These are phyloP conservation scores for Drosophila eohydei DNA, from an alignment of 2,888 invertebrate genomes.

Conservation along the genomic window DNA sequence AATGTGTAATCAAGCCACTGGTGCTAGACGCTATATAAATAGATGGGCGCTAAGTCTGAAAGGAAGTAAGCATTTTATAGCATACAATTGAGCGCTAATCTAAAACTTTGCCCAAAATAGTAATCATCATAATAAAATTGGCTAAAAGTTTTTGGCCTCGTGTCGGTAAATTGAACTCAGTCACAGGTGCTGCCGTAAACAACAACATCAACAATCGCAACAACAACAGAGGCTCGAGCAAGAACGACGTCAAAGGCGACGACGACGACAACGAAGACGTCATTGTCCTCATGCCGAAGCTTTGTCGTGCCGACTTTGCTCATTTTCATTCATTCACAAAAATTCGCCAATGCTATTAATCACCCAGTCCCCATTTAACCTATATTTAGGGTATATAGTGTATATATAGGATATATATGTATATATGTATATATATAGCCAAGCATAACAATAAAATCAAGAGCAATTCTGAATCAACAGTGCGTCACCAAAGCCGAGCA, in stretches of 20 bases:
- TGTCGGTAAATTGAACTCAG: slow-evolving; percentile 38
- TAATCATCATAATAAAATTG: slow-evolving; percentile 60
- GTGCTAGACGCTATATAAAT: slow-evolving; percentile 11
- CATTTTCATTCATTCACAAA: slow-evolving; percentile 67
- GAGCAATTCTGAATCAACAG: slow-evolving; percentile 73
- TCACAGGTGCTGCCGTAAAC: slow-evolving; percentile 64
- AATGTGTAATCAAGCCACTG: slow-evolving; percentile 20
- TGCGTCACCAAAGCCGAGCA: slow-evolving; percentile 61
- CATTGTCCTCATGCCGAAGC: slow-evolving; percentile 63
- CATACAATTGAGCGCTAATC: slow-evolving; percentile 64
- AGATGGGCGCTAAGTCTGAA: slow-evolving; percentile 3
- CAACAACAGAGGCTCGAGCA: not conserved
- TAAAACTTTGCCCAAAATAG: slow-evolving; percentile 48
- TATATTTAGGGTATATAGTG: slow-evolving; percentile 10
- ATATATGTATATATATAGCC: slow-evolving; percentile 16
- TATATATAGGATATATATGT: slow-evolving; percentile 7
- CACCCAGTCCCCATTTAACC: slow-evolving; percentile 32
- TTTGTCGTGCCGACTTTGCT: slow-evolving; percentile 31
- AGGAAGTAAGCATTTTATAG: slow-evolving; percentile 59
- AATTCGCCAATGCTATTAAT: slow-evolving; percentile 68
- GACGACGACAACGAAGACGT: slow-evolving; percentile 64
- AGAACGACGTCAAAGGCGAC: slow-evolving; percentile 46
- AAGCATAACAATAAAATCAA: slow-evolving; percentile 71
- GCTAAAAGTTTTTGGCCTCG: slow-evolving; percentile 30
- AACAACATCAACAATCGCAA: slow-evolving; percentile 2